A percentile compares a stretch with the other conserved stretches of the same genome.
Evolutionary conservation across 1,140 invertebrate species (phyloP).

Genomic region (Zaprionus capensis): DNA sequence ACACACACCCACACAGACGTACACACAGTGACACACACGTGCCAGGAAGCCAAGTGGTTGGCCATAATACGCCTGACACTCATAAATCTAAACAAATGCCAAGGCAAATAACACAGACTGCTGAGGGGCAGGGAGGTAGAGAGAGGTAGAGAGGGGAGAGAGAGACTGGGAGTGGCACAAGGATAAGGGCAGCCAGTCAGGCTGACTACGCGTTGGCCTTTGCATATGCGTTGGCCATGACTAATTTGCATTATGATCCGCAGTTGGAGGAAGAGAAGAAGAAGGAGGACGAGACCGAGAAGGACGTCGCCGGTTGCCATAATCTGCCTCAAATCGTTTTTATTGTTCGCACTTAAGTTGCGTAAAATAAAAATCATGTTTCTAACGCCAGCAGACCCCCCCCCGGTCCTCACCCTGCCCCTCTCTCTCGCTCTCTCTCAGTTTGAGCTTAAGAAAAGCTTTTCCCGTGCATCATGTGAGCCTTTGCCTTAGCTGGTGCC

Average conservation of each 20-base stretch:
- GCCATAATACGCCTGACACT: conserved; percentile 81
- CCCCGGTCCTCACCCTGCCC: neutral
- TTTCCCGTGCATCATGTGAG: conserved; percentile 48
- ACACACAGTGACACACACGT: conserved; percentile 62
- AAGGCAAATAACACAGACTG: conserved; percentile 52
- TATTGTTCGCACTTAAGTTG: conserved; percentile 84
- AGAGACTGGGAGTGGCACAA: neutral
- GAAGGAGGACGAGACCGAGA: neutral
- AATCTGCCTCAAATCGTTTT: conserved; percentile 82
- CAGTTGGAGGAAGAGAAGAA: neutral
- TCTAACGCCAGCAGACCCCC: conserved; percentile 63
- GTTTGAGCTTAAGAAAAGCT: conserved; percentile 35
- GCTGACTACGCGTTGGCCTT: conserved; percentile 13
- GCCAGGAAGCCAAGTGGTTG: conserved; percentile 83
- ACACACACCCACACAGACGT: conserved; percentile 33
- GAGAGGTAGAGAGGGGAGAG: neutral
- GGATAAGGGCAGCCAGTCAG: neutral
- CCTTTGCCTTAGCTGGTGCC: conserved; percentile 31
- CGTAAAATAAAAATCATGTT: conserved; percentile 84
- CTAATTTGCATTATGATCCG: conserved; percentile 79
- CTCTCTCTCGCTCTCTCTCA: neutral
- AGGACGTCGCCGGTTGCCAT: conserved; percentile 60
- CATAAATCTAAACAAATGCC: conserved; percentile 81
- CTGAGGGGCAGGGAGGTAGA: neutral
- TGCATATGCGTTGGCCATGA: conserved; percentile 79